These are phyloP conservation scores for Scaptomyza caliginosa DNA, from an alignment of 2,888 invertebrate genomes.

Conservation along the genomic window DNA sequence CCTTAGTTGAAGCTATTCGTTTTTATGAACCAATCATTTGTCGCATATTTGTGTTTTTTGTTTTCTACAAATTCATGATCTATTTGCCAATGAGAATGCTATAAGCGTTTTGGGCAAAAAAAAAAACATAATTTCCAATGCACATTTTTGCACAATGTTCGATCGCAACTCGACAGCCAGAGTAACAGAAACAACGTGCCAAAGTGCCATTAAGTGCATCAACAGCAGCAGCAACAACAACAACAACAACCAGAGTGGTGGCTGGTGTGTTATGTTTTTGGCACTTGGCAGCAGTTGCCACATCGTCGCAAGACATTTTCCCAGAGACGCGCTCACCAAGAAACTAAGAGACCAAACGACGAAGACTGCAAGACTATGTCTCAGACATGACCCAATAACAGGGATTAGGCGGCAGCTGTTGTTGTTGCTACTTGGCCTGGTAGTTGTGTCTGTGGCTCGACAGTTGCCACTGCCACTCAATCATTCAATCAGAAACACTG, in stretches of 20 bases:
- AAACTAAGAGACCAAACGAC: conserved; percentile 17
- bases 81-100: conserved; percentile 49
- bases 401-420: conserved; percentile 67
- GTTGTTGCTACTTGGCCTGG: conserved; percentile 8
- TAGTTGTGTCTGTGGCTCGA: conserved; percentile 42
- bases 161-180: conserved; percentile 50
- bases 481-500: conserved; percentile 68
- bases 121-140: conserved; percentile 55
- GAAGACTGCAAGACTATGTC: conserved; percentile 26
- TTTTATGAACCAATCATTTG: conserved; percentile 4
- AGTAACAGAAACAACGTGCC: conserved; percentile 51
- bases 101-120: conserved; percentile 34
- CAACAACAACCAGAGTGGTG: conserved; percentile 30
- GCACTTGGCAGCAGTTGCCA: conserved; percentile 73
- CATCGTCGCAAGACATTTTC: conserved; percentile 70
- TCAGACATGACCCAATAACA: conserved; percentile 76
- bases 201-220: conserved; percentile 71
- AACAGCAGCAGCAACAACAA: conserved; percentile 22
- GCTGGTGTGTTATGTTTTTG: conserved; percentile 70
- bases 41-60: conserved; percentile 11
- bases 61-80: conserved; percentile 30
- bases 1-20: background rate
- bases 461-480: conserved; percentile 71
- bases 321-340: conserved; percentile 56
- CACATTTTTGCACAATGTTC: conserved; percentile 68